Evolutionary conservation across 2,888 invertebrate species (phyloP).

Genomic region (Chaetogeoica ovagalla): DNA sequence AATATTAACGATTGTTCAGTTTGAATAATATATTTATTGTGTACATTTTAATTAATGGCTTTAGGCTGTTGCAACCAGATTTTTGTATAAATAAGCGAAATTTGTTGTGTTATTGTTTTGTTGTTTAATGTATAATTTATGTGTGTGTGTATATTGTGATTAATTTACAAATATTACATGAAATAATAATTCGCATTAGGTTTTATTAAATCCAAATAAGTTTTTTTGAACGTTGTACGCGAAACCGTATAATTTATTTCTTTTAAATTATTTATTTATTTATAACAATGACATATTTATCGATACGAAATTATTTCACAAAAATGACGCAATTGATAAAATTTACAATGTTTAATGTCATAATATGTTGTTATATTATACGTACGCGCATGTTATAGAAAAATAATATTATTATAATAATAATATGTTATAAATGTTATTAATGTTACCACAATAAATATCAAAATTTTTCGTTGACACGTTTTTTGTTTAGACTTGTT

Average conservation of each 20-base stretch:
- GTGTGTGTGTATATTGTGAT: background rate
- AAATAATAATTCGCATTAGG: background rate
- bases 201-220: background rate
- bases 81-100: conserved; percentile 27
- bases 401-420: background rate
- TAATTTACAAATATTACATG: background rate
- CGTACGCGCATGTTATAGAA: background rate
- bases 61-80: conserved; percentile 12
- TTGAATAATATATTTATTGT: background rate
- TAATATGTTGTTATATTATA: background rate
- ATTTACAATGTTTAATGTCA: background rate
- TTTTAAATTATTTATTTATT: background rate
- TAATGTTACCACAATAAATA: conserved; percentile 20
- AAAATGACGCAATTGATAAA: background rate
- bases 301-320: background rate
- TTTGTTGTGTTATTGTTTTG: conserved; percentile 35
- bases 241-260: background rate
- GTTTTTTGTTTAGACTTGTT: background rate
- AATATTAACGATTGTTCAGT: conserved; percentile 23
- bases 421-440: background rate
- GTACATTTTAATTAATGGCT: background rate
- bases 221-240: background rate
- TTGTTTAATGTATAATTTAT: conserved; percentile 32
- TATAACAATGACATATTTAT: background rate
- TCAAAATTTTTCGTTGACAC: conserved; percentile 19